Conservation (phyloP, 2,113 vertebrate genomes). For the Orientallactaga bullata region DNA sequence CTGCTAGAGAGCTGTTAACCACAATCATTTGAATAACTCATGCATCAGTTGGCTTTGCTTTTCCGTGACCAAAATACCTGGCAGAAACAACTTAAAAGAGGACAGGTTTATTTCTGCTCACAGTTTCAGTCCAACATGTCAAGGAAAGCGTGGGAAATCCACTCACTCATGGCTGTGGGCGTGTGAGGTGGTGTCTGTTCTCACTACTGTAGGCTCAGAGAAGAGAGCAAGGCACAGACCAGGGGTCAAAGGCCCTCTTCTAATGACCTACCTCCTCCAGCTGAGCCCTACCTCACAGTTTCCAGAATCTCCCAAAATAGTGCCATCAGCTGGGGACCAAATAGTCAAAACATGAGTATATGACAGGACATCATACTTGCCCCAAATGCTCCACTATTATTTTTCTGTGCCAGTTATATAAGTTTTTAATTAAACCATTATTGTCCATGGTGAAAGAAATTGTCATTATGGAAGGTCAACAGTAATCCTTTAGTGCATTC, state of each 20-base stretch:
- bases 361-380: background rate
- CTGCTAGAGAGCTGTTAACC: background rate
- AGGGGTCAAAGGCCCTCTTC: background rate
- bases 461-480: background rate
- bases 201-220: background rate
- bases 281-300: background rate
- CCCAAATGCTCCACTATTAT: background rate
- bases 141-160: background rate
- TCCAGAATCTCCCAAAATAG: background rate
- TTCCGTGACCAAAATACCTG: background rate
- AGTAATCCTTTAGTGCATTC: slow-evolving; percentile 38
- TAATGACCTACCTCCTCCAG: no score
- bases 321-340: background rate
- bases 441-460: slow-evolving; percentile 45
- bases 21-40: slow-evolving; percentile 24
- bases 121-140: background rate
- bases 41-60: background rate
- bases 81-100: background rate
- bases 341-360: background rate
- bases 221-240: background rate
- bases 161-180: background rate
- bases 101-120: background rate
- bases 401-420: background rate
- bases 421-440: background rate
- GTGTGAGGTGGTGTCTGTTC: background rate